Evolutionary conservation across 2,797 vertebrate species (phyloP).

Genomic region (Poecilia gillii): DNA sequence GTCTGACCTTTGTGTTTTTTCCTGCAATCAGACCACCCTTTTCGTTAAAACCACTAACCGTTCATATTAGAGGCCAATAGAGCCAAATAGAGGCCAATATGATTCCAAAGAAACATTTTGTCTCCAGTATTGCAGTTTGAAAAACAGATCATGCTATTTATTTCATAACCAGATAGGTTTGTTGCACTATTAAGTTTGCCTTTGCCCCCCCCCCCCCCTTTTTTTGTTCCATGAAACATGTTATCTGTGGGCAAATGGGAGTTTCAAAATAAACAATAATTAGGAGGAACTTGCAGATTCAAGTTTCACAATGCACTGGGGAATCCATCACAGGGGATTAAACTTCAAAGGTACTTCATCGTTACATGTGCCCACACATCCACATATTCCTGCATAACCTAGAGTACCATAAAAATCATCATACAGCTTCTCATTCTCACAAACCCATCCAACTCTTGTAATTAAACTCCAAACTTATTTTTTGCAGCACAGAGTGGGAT

Average conservation of each 20-base stretch:
- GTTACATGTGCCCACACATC: background rate
- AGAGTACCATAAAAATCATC: background rate
- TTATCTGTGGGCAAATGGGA: conserved; percentile 6
- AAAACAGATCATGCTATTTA: conserved; percentile 21
- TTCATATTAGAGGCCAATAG: conserved; percentile 4
- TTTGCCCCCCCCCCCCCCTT: too few relatives aligned
- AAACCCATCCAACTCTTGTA: conserved; percentile 17
- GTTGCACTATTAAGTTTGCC: conserved; percentile 3
- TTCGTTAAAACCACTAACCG: conserved; percentile 6
- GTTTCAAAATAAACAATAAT: conserved; percentile 64
- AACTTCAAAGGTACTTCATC: conserved; percentile 25
- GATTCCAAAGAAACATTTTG: background rate
- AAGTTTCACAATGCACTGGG: conserved; percentile 17
- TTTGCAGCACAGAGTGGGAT: conserved; percentile 12
- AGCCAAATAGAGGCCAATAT: background rate
- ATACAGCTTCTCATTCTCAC: background rate
- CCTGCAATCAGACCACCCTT: conserved; percentile 7
- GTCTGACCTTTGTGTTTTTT: background rate
- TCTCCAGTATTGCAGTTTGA: background rate
- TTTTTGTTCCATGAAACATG: background rate
- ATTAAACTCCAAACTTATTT: conserved; percentile 24
- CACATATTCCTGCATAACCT: background rate
- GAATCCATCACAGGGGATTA: conserved; percentile 14
- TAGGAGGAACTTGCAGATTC: conserved; percentile 25
- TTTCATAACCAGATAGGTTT: conserved; percentile 2